Percentiles rank a stretch among this genome's conserved stretches.
phyloP scores from a whole-genome alignment of 2,113 vertebrate species.

The Dipodomys ordii region DNA sequence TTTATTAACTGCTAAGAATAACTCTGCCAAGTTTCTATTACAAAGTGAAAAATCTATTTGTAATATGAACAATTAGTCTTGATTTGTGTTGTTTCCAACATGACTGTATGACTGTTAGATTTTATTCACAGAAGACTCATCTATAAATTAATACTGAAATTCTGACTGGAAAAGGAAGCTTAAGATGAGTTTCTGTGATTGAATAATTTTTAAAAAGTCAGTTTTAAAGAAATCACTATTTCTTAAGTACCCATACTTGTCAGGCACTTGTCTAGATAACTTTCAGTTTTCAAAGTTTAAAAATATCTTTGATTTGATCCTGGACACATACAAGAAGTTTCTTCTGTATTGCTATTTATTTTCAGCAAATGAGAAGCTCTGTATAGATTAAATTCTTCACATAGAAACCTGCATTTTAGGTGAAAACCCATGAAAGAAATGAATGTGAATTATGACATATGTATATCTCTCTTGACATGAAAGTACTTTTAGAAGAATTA shows the following conservation, averaged over 20 bases:
- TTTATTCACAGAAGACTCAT: background rate
- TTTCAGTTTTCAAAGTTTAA: slow-evolving; percentile 5
- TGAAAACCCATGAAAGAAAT: background rate
- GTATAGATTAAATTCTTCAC: background rate
- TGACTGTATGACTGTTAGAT: background rate
- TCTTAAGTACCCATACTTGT: background rate
- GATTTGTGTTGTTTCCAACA: slow-evolving; percentile 17
- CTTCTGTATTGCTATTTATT: background rate
- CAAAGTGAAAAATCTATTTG: slow-evolving; percentile 33
- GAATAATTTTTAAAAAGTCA: background rate
- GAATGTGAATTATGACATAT: background rate
- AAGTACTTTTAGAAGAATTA: background rate
- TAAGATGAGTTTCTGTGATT: background rate
- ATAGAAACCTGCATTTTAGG: background rate
- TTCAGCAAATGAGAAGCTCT: background rate
- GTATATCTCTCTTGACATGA: background rate
- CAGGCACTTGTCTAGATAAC: background rate
- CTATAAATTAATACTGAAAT: slow-evolving; percentile 29
- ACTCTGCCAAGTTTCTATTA: background rate
- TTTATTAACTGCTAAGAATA: slow-evolving; percentile 5
- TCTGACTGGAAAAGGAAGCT: background rate
- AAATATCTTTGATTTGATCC: background rate
- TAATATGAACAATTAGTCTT: slow-evolving; percentile 15
- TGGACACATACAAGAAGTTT: background rate
- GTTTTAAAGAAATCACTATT: slow-evolving; percentile 15